Conservation (phyloP, 2,888 invertebrate species). For the Drosophila pseudotalamancana region DNA sequence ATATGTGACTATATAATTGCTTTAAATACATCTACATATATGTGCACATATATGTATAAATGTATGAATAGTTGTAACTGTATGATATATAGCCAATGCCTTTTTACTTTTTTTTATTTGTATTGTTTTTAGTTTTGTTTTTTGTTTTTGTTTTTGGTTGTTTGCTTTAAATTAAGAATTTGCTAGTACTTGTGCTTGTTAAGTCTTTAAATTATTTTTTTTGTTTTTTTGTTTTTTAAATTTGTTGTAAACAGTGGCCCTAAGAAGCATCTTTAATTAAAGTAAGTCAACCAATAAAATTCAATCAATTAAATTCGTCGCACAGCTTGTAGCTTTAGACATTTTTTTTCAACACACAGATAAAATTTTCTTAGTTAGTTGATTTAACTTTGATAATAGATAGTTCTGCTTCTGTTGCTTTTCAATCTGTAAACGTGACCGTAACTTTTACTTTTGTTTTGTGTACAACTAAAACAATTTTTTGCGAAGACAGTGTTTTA, state of each 20-base stretch:
- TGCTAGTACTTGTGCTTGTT: constrained; percentile 45
- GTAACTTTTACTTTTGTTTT: not conserved
- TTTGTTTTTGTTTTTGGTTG: constrained; percentile 33
- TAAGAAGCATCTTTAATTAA: constrained; percentile 15
- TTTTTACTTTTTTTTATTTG: constrained; percentile 38
- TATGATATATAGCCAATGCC: constrained; percentile 64
- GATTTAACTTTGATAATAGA: constrained; percentile 2
- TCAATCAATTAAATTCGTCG: constrained; percentile 23
- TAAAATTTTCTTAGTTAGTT: not conserved
- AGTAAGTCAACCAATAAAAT: constrained; percentile 6
- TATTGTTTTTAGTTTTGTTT: constrained; percentile 29
- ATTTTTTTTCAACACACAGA: constrained; percentile 12
- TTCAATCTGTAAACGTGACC: not conserved
- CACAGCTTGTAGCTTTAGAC: constrained; percentile 24
- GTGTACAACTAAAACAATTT: constrained; percentile 54
- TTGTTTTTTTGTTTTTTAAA: constrained; percentile 3
- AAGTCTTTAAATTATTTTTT: constrained; percentile 29
- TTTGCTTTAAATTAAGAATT: constrained; percentile 52
- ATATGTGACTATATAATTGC: constrained; percentile 36
- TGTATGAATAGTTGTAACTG: constrained; percentile 31
- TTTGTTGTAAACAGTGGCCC: constrained; percentile 19
- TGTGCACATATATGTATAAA: constrained; percentile 15
- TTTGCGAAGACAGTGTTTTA: constrained; percentile 75
- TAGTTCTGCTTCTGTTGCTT: not conserved
- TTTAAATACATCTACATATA: constrained; percentile 17